Conservation (phyloP, 2,113 vertebrate species). For the Paracanthobrama guichenoti region DNA sequence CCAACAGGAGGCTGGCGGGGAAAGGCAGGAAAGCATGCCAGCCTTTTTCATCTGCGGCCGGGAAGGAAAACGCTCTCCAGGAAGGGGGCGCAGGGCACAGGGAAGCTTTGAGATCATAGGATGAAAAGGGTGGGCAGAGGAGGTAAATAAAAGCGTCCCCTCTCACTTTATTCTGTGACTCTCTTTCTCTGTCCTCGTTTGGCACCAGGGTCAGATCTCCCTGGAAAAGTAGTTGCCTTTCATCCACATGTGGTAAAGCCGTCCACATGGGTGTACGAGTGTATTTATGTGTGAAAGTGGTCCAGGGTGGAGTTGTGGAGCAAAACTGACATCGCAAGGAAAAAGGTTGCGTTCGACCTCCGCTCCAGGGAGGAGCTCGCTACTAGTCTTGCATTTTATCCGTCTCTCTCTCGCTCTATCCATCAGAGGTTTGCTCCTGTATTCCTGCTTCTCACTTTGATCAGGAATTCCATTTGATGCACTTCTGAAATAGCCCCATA, state of each 20-base stretch:
- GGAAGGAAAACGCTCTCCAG: constrained; percentile 85
- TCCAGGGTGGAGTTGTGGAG: constrained; percentile 55
- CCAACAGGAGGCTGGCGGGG: constrained; percentile 63
- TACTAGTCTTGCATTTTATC: constrained; percentile 56
- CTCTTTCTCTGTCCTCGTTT: constrained; percentile 50
- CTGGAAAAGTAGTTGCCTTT: constrained; percentile 72
- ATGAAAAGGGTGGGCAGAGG: constrained; percentile 77
- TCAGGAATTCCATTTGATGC: constrained; percentile 77
- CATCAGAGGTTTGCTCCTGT: constrained; percentile 62
- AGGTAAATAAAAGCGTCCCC: constrained; percentile 81
- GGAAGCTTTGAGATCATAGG: constrained; percentile 79
- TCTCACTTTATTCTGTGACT: constrained; percentile 34
- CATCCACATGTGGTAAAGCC: constrained; percentile 74
- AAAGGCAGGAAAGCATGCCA: constrained; percentile 77
- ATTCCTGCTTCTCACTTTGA: constrained; percentile 71
- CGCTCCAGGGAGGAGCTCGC: constrained; percentile 66
- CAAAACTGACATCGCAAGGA: constrained; percentile 64
- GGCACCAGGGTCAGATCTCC: constrained; percentile 70
- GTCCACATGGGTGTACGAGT: constrained; percentile 52
- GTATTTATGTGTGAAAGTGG: constrained; percentile 42
- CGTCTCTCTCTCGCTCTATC: constrained; percentile 54
- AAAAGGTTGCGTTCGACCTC: constrained; percentile 59
- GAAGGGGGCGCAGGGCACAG: constrained; percentile 77
- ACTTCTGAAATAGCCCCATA: constrained; percentile 67
- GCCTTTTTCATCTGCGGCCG: constrained; percentile 83